These are phyloP conservation scores for Sipha maydis DNA, from an alignment of 2,888 invertebrate species.

Conservation along the genomic window DNA sequence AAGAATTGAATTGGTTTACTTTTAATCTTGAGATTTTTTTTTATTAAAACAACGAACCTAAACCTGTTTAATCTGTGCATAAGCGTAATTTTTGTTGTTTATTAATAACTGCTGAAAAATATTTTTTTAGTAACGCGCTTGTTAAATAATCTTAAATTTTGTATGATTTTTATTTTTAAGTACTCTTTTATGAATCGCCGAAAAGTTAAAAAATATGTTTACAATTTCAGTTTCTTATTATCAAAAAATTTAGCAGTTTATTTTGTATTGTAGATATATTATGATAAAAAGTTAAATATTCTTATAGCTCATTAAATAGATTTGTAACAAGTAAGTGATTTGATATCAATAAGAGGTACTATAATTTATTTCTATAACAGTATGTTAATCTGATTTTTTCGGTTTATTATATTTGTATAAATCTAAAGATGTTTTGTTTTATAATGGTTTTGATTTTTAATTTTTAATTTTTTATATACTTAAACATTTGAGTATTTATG, in stretches of 20 bases:
- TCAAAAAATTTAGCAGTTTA: neutral
- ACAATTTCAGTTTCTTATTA: neutral
- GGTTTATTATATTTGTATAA: too few relatives aligned
- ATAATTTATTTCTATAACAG: too few relatives aligned
- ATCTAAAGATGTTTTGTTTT: too few relatives aligned
- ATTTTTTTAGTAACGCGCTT: neutral
- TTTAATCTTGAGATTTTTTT: neutral
- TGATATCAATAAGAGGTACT: neutral
- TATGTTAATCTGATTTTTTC: too few relatives aligned
- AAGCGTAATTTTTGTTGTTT: neutral
- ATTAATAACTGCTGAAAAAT: neutral
- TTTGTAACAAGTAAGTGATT: neutral
- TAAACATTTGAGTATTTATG: too few relatives aligned
- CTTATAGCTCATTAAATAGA: neutral
- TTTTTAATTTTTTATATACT: too few relatives aligned
- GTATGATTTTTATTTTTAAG: neutral
- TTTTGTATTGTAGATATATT: neutral
- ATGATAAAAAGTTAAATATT: neutral
- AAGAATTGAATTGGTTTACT: neutral
- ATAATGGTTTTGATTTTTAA: too few relatives aligned
- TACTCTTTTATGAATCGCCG: neutral
- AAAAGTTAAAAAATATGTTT: slow-evolving; percentile 17
- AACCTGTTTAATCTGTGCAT: neutral
- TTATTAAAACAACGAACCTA: neutral
- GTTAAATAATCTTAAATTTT: neutral